Conservation (phyloP, 35 echinoderm and acorn worm species). For the Apostichopus parvimensis region DNA sequence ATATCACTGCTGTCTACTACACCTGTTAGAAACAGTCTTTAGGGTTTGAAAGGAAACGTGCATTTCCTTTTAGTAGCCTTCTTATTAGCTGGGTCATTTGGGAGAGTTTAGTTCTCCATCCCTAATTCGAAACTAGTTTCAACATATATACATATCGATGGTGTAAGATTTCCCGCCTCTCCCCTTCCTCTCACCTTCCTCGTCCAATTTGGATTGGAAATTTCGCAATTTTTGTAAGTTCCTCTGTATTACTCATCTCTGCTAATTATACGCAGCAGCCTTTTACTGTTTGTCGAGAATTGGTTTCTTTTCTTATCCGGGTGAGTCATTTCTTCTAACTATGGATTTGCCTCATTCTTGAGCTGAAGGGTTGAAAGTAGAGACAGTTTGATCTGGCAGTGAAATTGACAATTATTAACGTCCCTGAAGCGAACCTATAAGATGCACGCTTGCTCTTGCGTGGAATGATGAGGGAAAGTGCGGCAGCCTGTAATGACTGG, state of each 20-base stretch:
- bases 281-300: not conserved
- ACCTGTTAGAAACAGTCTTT: too few species aligned
- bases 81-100: too few species aligned
- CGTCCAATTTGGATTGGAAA: not conserved
- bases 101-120: too few species aligned
- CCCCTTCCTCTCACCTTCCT: not conserved
- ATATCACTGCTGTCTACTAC: too few species aligned
- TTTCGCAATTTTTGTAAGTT: not conserved
- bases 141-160: too few species aligned
- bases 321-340: not conserved
- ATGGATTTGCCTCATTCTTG: not conserved
- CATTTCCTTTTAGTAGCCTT: too few species aligned
- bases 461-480: not conserved
- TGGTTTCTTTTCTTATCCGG: not conserved
- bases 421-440: not conserved
- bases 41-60: too few species aligned
- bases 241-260: not conserved
- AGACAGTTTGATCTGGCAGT: not conserved
- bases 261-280: not conserved
- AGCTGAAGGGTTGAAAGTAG: not conserved
- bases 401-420: not conserved
- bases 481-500: too few species aligned
- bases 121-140: too few species aligned
- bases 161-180: not conserved
- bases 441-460: not conserved